Evolutionary conservation across 2,113 vertebrate species (phyloP).

Genomic region (Thamnaconus septentrionalis): DNA sequence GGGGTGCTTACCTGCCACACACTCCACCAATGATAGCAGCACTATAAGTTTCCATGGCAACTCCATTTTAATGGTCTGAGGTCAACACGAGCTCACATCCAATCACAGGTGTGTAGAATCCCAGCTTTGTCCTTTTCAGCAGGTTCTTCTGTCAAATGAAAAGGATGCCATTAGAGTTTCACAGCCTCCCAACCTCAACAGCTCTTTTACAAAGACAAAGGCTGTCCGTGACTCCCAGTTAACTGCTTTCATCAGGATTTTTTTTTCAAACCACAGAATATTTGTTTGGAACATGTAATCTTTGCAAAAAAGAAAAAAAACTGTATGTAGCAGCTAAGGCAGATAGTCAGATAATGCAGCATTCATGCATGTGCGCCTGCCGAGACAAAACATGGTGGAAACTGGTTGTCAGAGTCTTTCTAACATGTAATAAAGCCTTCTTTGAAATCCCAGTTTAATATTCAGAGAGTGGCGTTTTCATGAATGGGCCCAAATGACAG

Average conservation of each 20-base stretch:
- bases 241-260: neutral
- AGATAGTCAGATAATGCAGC: no score
- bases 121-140: constrained; percentile 68
- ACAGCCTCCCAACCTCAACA: constrained; percentile 19
- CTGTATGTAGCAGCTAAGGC: no score
- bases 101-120: constrained; percentile 67
- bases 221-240: neutral
- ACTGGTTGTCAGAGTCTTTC: constrained; percentile 54
- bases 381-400: constrained; percentile 62
- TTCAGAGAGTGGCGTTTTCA: no score
- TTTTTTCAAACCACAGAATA: no score
- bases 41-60: constrained; percentile 92
- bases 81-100: constrained; percentile 75
- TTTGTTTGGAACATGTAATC: no score
- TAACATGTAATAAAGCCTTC: constrained; percentile 60
- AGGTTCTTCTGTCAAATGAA: constrained; percentile 71
- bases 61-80: constrained; percentile 88
- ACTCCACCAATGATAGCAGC: constrained; percentile 83
- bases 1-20: constrained; percentile 85
- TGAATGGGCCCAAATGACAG: no score
- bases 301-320: no score
- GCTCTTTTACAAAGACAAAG: constrained; percentile 27
- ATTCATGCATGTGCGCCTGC: constrained; percentile 17
- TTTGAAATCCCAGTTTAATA: constrained; percentile 18
- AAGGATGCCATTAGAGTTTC: constrained; percentile 45